phyloP scores from a whole-genome alignment of 1,140 invertebrate species.

The Caenorhabditis tropicalis region DNA sequence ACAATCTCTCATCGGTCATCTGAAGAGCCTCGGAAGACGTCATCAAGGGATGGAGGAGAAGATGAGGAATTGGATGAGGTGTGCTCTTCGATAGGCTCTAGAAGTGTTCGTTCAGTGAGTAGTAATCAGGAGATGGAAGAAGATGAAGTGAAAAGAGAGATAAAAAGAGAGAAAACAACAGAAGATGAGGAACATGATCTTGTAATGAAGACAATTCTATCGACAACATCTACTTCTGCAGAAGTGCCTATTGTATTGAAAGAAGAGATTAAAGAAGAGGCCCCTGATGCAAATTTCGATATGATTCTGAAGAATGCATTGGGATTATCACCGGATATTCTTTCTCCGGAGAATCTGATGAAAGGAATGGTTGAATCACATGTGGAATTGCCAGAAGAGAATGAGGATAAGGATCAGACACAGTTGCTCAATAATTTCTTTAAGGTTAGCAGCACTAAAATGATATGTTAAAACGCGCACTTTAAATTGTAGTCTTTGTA shows the following conservation, averaged over 20 bases:
- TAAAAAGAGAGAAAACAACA: too few species aligned
- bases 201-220: constrained; percentile 13
- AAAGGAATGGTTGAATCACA: background rate
- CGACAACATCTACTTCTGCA: constrained; percentile 9
- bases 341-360: background rate
- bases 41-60: background rate
- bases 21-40: background rate
- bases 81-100: background rate
- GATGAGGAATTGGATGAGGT: constrained; percentile 5
- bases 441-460: background rate
- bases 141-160: background rate
- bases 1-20: constrained; percentile 1
- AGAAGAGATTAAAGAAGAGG: background rate
- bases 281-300: background rate
- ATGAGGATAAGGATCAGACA: constrained; percentile 6
- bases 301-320: background rate
- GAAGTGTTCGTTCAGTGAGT: background rate
- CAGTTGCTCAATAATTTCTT: background rate
- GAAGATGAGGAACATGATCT: constrained; percentile 22
- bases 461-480: too few species aligned
- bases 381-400: background rate
- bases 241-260: background rate
- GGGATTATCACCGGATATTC: background rate
- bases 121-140: background rate
- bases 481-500: too few species aligned